A percentile compares a stretch with the other conserved stretches of the same genome.
These are phyloP conservation scores for Streptopelia turtur DNA, from an alignment of 2,797 vertebrate species.

Conservation along the genomic window DNA sequence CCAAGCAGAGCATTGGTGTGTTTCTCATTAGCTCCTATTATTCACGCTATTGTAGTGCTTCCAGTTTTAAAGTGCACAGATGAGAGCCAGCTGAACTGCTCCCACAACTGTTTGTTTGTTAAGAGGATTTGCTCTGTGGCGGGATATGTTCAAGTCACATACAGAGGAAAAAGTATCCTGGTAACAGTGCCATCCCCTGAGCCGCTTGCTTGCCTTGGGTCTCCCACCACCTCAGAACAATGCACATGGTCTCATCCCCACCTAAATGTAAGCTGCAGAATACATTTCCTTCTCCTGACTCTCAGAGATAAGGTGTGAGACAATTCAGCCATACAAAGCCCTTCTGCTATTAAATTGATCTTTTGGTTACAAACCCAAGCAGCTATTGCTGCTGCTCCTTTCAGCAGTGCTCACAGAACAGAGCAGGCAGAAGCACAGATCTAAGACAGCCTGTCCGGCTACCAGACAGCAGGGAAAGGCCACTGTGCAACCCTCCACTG, in stretches of 20 bases:
- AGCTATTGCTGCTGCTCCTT: not conserved
- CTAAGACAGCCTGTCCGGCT: not conserved
- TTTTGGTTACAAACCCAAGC: not conserved
- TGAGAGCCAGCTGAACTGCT: not conserved
- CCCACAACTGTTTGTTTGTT: not conserved
- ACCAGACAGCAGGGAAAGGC: not conserved
- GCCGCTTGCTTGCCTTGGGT: not conserved
- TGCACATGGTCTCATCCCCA: fast-evolving
- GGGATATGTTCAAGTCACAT: not conserved
- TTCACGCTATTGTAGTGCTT: not conserved
- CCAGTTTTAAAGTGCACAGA: not conserved
- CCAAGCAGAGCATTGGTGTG: not conserved
- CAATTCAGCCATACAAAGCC: not conserved
- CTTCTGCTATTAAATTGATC: not conserved
- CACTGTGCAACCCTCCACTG: fast-evolving
- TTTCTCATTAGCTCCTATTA: not conserved
- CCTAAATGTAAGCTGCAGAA: not conserved
- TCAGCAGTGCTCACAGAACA: not conserved
- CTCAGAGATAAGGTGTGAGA: not conserved
- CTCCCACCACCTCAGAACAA: not conserved
- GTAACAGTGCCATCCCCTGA: not conserved
- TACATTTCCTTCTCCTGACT: not conserved
- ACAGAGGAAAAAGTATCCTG: not conserved
- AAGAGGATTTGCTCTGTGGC: slow-evolving; percentile 1
- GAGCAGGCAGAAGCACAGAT: not conserved